Conservation (phyloP, 1,140 invertebrate genomes). For the Drosophila chauvacae region DNA sequence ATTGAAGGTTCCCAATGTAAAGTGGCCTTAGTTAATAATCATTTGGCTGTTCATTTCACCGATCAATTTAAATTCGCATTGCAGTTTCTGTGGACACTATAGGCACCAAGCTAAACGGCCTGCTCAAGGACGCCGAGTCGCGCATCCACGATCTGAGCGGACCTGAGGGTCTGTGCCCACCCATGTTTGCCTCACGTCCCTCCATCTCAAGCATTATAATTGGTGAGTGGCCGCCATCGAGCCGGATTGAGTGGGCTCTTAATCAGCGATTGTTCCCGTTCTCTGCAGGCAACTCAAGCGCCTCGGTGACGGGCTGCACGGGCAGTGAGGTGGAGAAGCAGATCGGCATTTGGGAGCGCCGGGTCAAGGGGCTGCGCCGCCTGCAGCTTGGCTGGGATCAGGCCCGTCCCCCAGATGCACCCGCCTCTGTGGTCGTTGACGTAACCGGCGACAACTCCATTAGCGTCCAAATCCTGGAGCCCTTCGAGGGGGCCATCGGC, state of each 20-base stretch:
- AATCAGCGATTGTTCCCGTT: constrained; percentile 1
- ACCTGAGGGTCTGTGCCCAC: constrained; percentile 69
- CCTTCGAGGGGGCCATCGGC: constrained; percentile 88
- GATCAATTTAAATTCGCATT: constrained; percentile 71
- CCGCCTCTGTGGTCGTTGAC: constrained; percentile 91
- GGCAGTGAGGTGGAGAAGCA: constrained; percentile 93
- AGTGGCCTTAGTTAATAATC: constrained; percentile 91
- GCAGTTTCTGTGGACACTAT: constrained; percentile 90
- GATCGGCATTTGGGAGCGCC: constrained; percentile 93
- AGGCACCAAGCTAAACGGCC: constrained; percentile 89
- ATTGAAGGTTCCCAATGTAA: constrained; percentile 95
- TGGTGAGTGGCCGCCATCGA: constrained; percentile 56
- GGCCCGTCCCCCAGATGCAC: constrained; percentile 91
- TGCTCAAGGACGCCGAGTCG: constrained; percentile 92
- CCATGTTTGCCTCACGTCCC: constrained; percentile 73
- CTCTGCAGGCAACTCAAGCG: constrained; percentile 78
- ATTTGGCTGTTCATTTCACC: constrained; percentile 37
- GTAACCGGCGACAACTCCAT: constrained; percentile 93
- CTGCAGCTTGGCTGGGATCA: constrained; percentile 87
- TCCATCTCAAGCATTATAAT: constrained; percentile 84
- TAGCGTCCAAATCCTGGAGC: constrained; percentile 87
- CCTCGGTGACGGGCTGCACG: constrained; percentile 88
- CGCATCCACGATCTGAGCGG: constrained; percentile 90
- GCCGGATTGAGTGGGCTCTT: constrained; percentile 12
- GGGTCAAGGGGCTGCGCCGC: constrained; percentile 90